Percentiles rank a stretch among this genome's conserved stretches.
Conservation (phyloP, 2,113 vertebrate genomes). For the Meriones unguiculatus region DNA sequence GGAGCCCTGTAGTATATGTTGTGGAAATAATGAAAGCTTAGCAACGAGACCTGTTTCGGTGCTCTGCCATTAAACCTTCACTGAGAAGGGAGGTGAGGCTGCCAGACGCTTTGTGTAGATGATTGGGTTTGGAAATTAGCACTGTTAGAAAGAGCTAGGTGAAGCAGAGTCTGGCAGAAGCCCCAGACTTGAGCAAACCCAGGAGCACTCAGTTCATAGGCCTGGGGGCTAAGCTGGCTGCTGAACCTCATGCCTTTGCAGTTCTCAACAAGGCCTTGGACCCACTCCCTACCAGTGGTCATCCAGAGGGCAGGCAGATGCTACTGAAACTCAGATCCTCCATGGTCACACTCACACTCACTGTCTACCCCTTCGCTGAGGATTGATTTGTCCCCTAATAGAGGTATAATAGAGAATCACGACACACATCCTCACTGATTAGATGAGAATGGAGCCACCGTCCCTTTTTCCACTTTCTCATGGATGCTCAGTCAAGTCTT, state of each 20-base stretch:
- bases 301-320: neutral
- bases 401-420: neutral
- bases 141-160: conserved; percentile 61
- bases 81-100: conserved; percentile 61
- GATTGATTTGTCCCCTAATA: neutral
- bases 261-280: neutral
- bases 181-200: conserved; percentile 48
- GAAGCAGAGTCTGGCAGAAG: conserved; percentile 66
- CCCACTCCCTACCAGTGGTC: neutral
- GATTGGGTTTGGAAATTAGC: conserved; percentile 68
- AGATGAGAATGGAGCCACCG: neutral
- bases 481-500: neutral
- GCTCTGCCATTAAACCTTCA: conserved; percentile 77
- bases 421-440: neutral
- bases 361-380: neutral
- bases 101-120: conserved; percentile 70
- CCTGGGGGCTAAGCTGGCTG: neutral
- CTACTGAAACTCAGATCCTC: neutral
- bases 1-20: conserved; percentile 72
- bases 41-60: conserved; percentile 56
- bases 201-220: neutral
- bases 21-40: conserved; percentile 79
- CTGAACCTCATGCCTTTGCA: neutral
- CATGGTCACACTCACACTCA: neutral
- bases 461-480: neutral